Conservation (phyloP, 1,140 invertebrate species). For the Pseudomyrmex gracilis region DNA sequence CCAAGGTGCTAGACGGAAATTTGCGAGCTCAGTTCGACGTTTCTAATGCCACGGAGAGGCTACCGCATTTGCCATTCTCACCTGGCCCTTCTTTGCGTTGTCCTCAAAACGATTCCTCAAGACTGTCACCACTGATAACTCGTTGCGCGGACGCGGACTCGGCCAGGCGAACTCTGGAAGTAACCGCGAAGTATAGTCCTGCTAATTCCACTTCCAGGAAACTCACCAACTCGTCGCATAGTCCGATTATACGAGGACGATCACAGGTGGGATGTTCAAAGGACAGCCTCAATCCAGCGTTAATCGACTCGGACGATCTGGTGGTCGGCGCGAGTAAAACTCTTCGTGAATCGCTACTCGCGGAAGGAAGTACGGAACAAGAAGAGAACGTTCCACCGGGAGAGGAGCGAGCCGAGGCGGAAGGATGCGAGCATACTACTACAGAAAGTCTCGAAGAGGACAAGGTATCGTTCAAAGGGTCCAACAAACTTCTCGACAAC, state of each 20-base stretch:
- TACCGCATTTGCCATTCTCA: conserved; percentile 38
- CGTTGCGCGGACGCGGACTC: conserved; percentile 24
- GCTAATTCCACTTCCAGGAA: not conserved
- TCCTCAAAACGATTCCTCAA: conserved; percentile 54
- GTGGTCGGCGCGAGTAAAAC: not conserved
- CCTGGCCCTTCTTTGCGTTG: conserved; percentile 38
- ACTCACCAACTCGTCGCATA: not conserved
- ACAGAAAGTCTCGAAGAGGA: conserved; percentile 77
- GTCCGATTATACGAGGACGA: conserved; percentile 15
- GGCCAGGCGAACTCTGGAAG: conserved; percentile 8
- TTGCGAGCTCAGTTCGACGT: conserved; percentile 14
- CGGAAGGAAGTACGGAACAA: conserved; percentile 15
- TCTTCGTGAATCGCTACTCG: conserved; percentile 45
- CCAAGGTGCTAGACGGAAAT: conserved; percentile 14
- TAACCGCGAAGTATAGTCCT: conserved; percentile 3
- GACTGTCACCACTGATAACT: not conserved
- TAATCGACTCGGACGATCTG: not conserved
- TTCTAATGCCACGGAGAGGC: conserved; percentile 49
- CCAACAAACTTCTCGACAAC: conserved; percentile 79
- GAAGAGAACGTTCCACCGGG: conserved; percentile 62
- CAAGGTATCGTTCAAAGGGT: conserved; percentile 76
- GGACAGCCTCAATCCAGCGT: not conserved
- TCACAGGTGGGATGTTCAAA: conserved; percentile 11
- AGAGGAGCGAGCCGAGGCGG: conserved; percentile 82
- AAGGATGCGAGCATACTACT: conserved; percentile 82